A percentile compares a stretch with the other conserved stretches of the same genome.
Conservation (phyloP, 1,140 invertebrate genomes). For the Drosophila mayri region DNA sequence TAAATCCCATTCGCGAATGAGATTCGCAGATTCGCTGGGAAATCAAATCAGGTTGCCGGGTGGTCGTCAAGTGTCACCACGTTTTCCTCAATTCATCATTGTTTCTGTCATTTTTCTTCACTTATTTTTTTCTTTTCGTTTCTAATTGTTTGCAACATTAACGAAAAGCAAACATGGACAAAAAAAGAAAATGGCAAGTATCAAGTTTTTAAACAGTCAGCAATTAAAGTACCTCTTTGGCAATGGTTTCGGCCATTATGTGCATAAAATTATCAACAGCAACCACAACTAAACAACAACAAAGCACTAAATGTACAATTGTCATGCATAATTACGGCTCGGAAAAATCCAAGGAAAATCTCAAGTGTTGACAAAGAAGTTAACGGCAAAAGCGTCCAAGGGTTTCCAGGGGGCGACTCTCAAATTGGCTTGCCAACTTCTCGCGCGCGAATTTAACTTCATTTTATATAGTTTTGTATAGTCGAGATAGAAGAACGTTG, state of each 20-base stretch:
- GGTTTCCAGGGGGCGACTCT: constrained; percentile 19
- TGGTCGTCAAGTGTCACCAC: constrained; percentile 56
- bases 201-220: constrained; percentile 72
- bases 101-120: constrained; percentile 55
- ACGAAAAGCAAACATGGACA: constrained; percentile 41
- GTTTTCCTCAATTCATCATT: constrained; percentile 43
- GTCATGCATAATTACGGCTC: constrained; percentile 77
- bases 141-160: constrained; percentile 78
- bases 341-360: constrained; percentile 57
- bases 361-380: constrained; percentile 54
- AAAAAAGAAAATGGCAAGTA: constrained; percentile 62
- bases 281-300: constrained; percentile 32
- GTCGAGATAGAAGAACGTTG: constrained; percentile 12
- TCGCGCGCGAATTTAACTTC: constrained; percentile 10
- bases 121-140: constrained; percentile 38
- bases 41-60: constrained; percentile 40
- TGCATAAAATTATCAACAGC: constrained; percentile 72
- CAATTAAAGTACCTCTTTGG: constrained; percentile 72
- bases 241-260: constrained; percentile 67
- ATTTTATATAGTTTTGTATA: constrained; percentile 2
- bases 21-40: constrained; percentile 33
- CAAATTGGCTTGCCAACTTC: constrained; percentile 26
- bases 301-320: constrained; percentile 55
- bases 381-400: constrained; percentile 33
- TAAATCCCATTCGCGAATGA: constrained; percentile 11